Evolutionary conservation across 2,888 invertebrate genomes (phyloP), one percentile per base, ranked within the genome.

Genomic region (Ochropleura plecta): DNA sequence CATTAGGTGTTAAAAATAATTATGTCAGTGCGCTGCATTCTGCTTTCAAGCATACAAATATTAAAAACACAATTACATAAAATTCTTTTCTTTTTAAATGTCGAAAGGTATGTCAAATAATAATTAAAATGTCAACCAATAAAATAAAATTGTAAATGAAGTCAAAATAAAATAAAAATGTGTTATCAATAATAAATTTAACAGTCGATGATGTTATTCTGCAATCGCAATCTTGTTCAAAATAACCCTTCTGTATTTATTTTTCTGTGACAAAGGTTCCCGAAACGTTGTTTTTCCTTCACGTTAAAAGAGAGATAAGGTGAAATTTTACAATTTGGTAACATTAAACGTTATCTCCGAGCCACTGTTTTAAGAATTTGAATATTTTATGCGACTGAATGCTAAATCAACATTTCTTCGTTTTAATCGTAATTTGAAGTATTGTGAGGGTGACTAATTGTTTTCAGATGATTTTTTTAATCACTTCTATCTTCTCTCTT

Each of bases 321-420:
- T 78, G 69, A 78, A 81, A 88, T 87, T 84, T 86, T 83, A 87
- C 78, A 86, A 86, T 86, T 88, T 84, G 62, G 81, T 80, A 63
- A 82, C 89, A 83, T 85, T 88, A 87, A 90, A 81, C 82, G 81
- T 84, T 92, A 92, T 92, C 92, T 87, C 60, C 46, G 49, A 74
- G 75, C 18, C 74, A 82, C 78, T 88, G 88, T 90, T 85, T 88
- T 84, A 88, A 89, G 89, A 89, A 90, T 90, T 90, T 88, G 87
- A 89, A 91, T 91, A 88, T 88, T 90, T 89, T 81, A 83, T 84
- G 81, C 76, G 79, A 74, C 72, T 82, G 79, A 89, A 88, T 87
- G 86, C 84, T 85, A 81, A 88, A 81, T 86, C 88, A 86, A 88
- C 86, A 79, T 87, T 86, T 76, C 84, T 83, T 83, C 66, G 73